Conservation (phyloP, 2,888 invertebrate genomes). For the Eudasyphora cyanicolor region DNA sequence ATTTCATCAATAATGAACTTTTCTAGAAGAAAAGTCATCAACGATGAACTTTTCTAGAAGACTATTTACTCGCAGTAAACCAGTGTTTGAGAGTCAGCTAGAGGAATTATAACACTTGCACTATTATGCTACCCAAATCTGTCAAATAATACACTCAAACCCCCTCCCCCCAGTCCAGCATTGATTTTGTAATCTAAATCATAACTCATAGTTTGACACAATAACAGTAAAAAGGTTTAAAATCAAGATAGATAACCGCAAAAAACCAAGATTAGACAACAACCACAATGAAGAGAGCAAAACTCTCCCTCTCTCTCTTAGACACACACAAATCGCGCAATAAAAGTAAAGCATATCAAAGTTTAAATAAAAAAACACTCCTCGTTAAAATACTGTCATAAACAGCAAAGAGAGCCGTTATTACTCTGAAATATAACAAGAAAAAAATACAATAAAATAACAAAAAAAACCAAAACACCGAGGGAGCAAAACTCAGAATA, state of each 20-base stretch:
- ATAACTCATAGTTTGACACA: background rate
- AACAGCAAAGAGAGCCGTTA: background rate
- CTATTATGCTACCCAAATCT: too few species aligned
- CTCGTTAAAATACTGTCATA: slow-evolving; percentile 1
- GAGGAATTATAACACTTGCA: too few species aligned
- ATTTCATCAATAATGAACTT: too few species aligned
- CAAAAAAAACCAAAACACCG: background rate
- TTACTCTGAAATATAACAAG: too few species aligned
- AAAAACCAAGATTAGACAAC: background rate
- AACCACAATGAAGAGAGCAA: background rate
- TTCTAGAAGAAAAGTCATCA: too few species aligned
- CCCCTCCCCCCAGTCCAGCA: background rate
- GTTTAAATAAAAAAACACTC: too few species aligned
- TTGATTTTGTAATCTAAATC: background rate
- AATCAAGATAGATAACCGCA: background rate
- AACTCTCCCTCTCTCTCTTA: too few species aligned
- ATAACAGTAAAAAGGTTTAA: background rate
- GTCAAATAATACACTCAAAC: too few species aligned
- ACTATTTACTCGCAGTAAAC: too few species aligned
- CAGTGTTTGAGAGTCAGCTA: too few species aligned
- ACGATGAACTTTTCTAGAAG: too few species aligned
- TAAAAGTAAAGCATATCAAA: background rate
- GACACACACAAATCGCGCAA: background rate
- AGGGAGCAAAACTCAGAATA: background rate
- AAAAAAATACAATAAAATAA: background rate